A percentile compares a stretch with the other conserved stretches of the same genome.
These are phyloP conservation scores for Psilopogon haemacephalus DNA, from an alignment of 2,113 vertebrate species.

Conservation along the genomic window DNA sequence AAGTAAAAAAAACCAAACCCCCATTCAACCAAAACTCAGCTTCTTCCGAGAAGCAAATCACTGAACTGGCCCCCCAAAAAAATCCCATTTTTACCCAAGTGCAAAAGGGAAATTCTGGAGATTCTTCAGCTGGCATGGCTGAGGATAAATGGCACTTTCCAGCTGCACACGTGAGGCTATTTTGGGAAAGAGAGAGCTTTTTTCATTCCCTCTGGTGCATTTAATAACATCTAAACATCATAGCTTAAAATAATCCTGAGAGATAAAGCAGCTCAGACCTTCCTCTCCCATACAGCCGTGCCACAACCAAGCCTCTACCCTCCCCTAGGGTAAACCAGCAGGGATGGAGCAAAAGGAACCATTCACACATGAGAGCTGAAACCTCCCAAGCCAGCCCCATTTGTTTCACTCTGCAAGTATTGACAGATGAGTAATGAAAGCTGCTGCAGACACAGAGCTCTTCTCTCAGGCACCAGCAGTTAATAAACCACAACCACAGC, in stretches of 20 bases:
- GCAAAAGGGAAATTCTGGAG: neutral
- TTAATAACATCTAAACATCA: conserved; percentile 7
- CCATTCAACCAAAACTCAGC: neutral
- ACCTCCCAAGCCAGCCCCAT: conserved; percentile 7
- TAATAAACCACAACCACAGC: conserved; percentile 61
- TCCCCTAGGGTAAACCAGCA: neutral
- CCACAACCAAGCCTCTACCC: neutral
- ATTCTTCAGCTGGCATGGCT: neutral
- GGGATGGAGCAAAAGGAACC: neutral
- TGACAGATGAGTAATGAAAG: conserved; percentile 66
- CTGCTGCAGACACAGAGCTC: conserved; percentile 26
- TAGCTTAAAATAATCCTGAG: conserved; percentile 11
- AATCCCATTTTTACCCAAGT: neutral
- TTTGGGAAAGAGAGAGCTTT: neutral
- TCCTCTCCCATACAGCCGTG: neutral
- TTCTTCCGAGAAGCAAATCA: neutral
- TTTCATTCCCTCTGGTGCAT: conserved; percentile 8
- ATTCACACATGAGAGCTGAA: neutral
- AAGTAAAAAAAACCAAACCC: neutral
- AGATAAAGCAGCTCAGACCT: neutral
- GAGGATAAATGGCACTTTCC: neutral
- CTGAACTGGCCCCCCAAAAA: neutral
- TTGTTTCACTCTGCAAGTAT: conserved; percentile 43
- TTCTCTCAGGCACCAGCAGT: conserved; percentile 50
- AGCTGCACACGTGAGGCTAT: neutral